Evolutionary conservation across 1,140 invertebrate genomes (phyloP).

Genomic region (Oncopeltus fasciatus): DNA sequence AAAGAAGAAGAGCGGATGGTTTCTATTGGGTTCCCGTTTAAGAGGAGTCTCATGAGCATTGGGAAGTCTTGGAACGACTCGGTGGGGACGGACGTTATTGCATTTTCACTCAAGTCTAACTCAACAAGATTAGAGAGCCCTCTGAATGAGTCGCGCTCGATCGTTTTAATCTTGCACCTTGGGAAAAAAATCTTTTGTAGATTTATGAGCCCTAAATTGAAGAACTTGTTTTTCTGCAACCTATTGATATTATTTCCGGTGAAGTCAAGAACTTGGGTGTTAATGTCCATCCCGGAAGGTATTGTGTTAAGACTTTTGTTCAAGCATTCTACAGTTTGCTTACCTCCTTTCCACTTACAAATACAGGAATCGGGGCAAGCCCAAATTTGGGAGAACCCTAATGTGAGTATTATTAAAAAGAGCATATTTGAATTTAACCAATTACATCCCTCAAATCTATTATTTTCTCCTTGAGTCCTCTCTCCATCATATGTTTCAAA

Average conservation of each 20-base stretch:
- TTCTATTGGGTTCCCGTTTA: slow-evolving; percentile 67
- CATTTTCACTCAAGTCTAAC: slow-evolving; percentile 71
- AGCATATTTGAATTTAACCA: not conserved
- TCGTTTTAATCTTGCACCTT: slow-evolving; percentile 55
- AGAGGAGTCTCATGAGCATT: slow-evolving; percentile 61
- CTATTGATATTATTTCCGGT: slow-evolving; percentile 64
- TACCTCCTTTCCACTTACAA: slow-evolving; percentile 85
- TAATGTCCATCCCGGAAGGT: slow-evolving; percentile 68
- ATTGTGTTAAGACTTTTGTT: slow-evolving; percentile 55
- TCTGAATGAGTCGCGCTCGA: slow-evolving; percentile 62
- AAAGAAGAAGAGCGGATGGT: slow-evolving; percentile 60
- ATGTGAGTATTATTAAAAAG: slow-evolving; percentile 2
- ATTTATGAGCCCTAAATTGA: slow-evolving; percentile 62
- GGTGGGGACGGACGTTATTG: slow-evolving; percentile 56
- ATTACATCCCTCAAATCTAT: not conserved
- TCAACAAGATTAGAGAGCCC: slow-evolving; percentile 78
- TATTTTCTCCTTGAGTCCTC: not conserved
- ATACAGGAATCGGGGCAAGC: slow-evolving; percentile 59
- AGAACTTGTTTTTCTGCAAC: slow-evolving; percentile 58
- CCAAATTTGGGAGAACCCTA: slow-evolving; percentile 22
- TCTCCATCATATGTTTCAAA: too few species aligned
- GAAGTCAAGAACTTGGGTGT: slow-evolving; percentile 76
- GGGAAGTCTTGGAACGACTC: slow-evolving; percentile 59
- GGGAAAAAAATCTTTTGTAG: slow-evolving; percentile 71
- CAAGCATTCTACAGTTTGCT: slow-evolving; percentile 74